Conservation (phyloP, 1,140 invertebrate genomes). For the Paramacrobiotus metropolitanus region DNA sequence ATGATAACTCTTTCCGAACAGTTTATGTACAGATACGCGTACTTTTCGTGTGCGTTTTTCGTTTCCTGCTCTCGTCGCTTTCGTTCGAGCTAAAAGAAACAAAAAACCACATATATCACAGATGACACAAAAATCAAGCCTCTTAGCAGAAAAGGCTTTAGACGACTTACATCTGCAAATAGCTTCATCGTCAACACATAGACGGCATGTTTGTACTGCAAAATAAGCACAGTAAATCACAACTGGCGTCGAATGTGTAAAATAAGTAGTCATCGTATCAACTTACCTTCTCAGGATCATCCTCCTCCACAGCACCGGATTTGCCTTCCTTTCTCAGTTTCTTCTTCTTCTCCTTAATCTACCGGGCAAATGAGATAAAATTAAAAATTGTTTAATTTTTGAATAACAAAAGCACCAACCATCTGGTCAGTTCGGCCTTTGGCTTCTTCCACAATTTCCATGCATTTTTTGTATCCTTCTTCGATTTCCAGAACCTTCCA, state of each 20-base stretch:
- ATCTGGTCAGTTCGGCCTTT: constrained; percentile 76
- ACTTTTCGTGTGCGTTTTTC: constrained; percentile 68
- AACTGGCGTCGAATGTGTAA: too few species aligned
- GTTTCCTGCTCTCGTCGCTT: constrained; percentile 44
- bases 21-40: too few species aligned
- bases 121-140: too few species aligned
- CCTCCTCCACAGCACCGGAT: constrained; percentile 57
- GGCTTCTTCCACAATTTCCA: constrained; percentile 91
- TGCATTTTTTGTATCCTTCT: constrained; percentile 68
- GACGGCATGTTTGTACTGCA: constrained; percentile 65
- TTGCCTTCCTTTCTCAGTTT: constrained; percentile 81
- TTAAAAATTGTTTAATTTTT: too few species aligned
- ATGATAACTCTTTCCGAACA: too few species aligned
- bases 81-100: constrained; percentile 24
- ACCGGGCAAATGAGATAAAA: constrained; percentile 18
- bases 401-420: too few species aligned
- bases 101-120: constrained; percentile 28
- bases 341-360: constrained; percentile 82
- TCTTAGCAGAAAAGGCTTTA: too few species aligned
- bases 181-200: constrained; percentile 96
- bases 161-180: constrained; percentile 68
- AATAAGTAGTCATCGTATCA: too few species aligned
- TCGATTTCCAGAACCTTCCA: constrained; percentile 91
- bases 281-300: constrained; percentile 46
- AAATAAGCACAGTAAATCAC: constrained; percentile 9